Evolutionary conservation across 2,113 vertebrate genomes (phyloP).

Genomic region (Glaucidium brasilianum): DNA sequence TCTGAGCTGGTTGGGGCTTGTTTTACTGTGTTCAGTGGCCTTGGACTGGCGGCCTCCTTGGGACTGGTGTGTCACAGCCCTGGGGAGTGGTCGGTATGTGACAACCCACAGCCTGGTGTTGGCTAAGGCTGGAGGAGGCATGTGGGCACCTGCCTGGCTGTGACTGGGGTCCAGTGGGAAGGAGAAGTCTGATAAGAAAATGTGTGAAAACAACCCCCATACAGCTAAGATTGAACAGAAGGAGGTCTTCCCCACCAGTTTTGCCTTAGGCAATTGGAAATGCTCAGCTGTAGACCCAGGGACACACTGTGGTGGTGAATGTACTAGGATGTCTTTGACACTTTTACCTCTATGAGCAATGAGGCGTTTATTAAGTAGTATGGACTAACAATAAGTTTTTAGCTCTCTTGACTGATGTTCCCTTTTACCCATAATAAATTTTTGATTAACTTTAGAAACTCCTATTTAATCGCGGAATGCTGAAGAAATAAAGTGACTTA

Average conservation of each 20-base stretch:
- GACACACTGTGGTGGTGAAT: no score
- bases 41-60: neutral
- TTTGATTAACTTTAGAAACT: neutral
- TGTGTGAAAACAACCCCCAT: accelerated
- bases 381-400: neutral
- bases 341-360: neutral
- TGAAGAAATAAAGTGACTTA: neutral
- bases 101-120: neutral
- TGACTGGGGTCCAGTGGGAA: neutral
- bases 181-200: neutral
- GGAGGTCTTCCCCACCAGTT: accelerated
- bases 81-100: accelerated
- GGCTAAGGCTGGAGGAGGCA: neutral
- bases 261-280: neutral
- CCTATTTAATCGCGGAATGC: neutral
- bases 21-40: no score
- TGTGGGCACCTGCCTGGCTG: neutral
- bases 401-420: neutral
- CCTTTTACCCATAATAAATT: neutral
- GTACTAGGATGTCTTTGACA: neutral
- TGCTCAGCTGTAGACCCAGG: neutral
- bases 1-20: neutral
- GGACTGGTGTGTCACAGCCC: neutral
- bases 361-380: neutral
- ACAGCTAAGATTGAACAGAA: neutral